These are phyloP conservation scores for Alethe castanea DNA, from an alignment of 2,113 vertebrate genomes.

Conservation along the genomic window DNA sequence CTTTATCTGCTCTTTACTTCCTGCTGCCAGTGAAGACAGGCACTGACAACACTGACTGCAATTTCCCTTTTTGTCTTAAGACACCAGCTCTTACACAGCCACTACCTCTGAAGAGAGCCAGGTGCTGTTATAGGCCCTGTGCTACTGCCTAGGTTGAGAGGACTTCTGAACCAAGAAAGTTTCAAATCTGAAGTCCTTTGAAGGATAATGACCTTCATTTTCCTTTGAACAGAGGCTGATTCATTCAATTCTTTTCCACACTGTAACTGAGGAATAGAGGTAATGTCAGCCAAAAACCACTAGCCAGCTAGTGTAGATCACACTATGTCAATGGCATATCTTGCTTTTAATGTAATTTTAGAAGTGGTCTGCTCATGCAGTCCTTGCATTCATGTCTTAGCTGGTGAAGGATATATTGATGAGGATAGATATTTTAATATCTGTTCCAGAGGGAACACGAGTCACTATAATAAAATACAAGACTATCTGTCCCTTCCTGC, in stretches of 20 bases:
- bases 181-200: not conserved
- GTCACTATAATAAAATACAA: not conserved
- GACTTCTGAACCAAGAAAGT: not conserved
- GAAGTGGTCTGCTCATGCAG: not conserved
- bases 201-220: not conserved
- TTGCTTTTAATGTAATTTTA: not conserved
- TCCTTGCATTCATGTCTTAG: rapidly evolving
- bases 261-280: rapidly evolving
- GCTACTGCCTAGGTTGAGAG: not conserved
- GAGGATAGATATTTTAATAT: not conserved
- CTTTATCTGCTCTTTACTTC: not conserved
- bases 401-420: not conserved
- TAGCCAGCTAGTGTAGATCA: not conserved
- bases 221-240: not conserved
- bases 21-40: not conserved
- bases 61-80: not conserved
- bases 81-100: not conserved
- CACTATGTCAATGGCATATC: not conserved
- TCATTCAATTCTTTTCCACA: not conserved
- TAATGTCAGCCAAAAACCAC: not conserved
- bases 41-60: not conserved
- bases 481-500: not conserved
- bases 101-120: not conserved
- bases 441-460: not conserved
- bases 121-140: not conserved